Conservation (phyloP, 2,113 vertebrate genomes). For the Procavia capensis region DNA sequence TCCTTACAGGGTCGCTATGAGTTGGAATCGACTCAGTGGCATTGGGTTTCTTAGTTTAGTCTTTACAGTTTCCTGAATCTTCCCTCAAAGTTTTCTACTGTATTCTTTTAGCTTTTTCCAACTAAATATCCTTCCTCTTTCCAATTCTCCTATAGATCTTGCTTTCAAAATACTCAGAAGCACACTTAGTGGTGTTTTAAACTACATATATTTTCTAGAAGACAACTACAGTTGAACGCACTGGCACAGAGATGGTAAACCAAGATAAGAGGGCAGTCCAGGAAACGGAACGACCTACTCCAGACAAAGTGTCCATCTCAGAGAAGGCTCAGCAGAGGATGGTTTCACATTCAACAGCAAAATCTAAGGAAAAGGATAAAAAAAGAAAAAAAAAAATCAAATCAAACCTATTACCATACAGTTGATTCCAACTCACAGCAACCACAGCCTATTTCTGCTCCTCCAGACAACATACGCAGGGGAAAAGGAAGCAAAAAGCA, state of each 20-base stretch:
- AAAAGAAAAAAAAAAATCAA: too few species aligned
- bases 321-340: neutral
- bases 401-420: too few species aligned
- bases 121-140: neutral
- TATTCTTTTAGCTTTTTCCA: neutral
- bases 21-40: too few species aligned
- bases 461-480: neutral
- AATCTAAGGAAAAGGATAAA: neutral
- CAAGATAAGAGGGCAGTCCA: neutral
- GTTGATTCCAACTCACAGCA: too few species aligned
- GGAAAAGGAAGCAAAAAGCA: neutral
- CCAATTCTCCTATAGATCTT: neutral
- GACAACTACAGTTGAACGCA: neutral
- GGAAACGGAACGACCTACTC: neutral
- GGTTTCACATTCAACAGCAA: neutral
- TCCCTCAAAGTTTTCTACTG: neutral
- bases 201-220: neutral
- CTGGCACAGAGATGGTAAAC: neutral
- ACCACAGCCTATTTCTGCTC: neutral
- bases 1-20: too few species aligned
- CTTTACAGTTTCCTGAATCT: neutral
- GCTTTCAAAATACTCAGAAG: slow-evolving; percentile 35
- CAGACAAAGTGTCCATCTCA: neutral
- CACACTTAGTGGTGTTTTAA: neutral
- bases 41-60: too few species aligned